Conservation (phyloP, 2,797 vertebrate genomes). For the Argyrosomus regius region DNA sequence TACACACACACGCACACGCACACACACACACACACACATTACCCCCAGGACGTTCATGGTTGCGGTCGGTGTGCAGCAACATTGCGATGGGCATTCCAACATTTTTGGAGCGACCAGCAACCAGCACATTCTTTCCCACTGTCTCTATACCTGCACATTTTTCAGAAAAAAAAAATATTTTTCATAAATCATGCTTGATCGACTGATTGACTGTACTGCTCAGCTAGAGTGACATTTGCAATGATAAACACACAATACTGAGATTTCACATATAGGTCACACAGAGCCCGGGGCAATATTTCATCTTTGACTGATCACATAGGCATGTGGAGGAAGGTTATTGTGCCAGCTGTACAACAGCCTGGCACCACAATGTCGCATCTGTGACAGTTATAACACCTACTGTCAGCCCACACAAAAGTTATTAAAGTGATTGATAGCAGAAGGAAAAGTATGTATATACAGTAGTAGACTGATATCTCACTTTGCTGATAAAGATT, state of each 20-base stretch:
- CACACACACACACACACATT: conserved; percentile 42
- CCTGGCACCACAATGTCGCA: conserved; percentile 17
- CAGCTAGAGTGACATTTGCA: not conserved
- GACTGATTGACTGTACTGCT: not conserved
- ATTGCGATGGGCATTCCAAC: conserved; percentile 96
- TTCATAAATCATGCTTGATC: not conserved
- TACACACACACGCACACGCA: conserved; percentile 6
- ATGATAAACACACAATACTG: not conserved
- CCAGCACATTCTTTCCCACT: conserved; percentile 93
- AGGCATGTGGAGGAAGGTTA: not conserved
- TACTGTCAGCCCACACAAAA: not conserved
- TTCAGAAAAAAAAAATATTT: not conserved
- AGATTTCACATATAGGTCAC: not conserved
- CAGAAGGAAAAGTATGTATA: not conserved
- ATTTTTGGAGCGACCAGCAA: conserved; percentile 94
- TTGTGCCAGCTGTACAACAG: conserved; percentile 8
- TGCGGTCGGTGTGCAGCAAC: conserved; percentile 92
- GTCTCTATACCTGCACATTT: conserved; percentile 79
- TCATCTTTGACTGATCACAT: conserved; percentile 19
- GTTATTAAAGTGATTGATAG: not conserved
- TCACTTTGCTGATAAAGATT: not conserved
- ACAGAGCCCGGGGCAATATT: not conserved
- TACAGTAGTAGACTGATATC: not conserved
- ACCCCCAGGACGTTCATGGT: conserved; percentile 93
- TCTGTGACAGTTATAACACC: conserved; percentile 13